Conservation (phyloP, 30 jellyfish, hydroid and myxozoan genomes). For the Cassiopea xamachana region DNA sequence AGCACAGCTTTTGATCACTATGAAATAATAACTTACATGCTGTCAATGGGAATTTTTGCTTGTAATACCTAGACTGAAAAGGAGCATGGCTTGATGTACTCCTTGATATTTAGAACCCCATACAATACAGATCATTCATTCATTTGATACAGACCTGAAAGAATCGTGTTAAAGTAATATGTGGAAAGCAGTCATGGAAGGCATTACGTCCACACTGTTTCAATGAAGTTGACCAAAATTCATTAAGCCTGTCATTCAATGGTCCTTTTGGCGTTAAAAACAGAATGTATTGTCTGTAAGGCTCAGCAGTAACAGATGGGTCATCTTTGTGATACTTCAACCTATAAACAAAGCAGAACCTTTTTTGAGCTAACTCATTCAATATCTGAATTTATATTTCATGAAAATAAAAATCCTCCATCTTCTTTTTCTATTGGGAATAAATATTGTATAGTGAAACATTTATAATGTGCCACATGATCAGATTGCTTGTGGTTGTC, state of each 20-base stretch:
- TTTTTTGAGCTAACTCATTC: no score
- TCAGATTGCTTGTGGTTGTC: no score
- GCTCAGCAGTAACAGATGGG: constrained; percentile 57
- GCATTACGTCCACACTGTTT: constrained; percentile 90
- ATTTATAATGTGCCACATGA: no score
- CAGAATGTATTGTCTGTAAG: constrained; percentile 80
- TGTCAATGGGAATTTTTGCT: no score
- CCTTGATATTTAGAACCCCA: not conserved
- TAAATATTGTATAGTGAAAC: no score
- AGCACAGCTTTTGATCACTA: no score
- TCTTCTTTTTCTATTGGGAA: not conserved
- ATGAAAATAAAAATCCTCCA: not conserved
- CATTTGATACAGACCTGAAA: constrained; percentile 73
- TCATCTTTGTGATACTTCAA: constrained; percentile 79
- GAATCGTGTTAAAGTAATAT: constrained; percentile 89
- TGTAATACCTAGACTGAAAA: no score
- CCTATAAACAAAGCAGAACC: constrained; percentile 57
- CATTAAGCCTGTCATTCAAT: constrained; percentile 49
- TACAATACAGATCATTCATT: not conserved
- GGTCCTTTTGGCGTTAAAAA: constrained; percentile 92
- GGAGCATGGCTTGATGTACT: no score
- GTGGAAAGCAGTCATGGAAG: constrained; percentile 96
- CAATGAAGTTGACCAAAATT: constrained; percentile 78
- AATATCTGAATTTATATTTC: not conserved
- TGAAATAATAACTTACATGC: no score